A percentile compares a stretch with the other conserved stretches of the same genome.
Evolutionary conservation across 2,797 vertebrate genomes (phyloP).

Genomic region (Prunella strophiata): DNA sequence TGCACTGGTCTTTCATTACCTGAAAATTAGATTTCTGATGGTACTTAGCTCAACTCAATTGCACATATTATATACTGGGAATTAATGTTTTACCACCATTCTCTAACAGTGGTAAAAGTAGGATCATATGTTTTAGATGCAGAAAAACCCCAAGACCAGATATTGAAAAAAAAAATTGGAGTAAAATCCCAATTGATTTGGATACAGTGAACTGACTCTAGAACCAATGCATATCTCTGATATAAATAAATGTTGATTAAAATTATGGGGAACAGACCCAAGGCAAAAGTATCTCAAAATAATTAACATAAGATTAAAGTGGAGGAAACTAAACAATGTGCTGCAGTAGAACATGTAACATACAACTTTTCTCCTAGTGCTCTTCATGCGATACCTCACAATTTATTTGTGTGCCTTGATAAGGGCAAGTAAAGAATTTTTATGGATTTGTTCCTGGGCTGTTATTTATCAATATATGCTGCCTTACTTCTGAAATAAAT

Average conservation of each 20-base stretch:
- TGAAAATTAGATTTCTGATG: background rate
- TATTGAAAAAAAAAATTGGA: background rate
- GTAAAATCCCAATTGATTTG: background rate
- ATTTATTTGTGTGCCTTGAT: background rate
- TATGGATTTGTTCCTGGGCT: background rate
- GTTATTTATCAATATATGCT: background rate
- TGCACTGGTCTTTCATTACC: background rate
- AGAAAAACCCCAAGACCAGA: background rate
- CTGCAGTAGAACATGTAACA: background rate
- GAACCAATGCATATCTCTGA: background rate
- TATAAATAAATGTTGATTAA: background rate
- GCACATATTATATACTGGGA: background rate
- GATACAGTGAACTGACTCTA: background rate
- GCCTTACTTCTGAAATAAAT: background rate
- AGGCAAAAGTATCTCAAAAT: background rate
- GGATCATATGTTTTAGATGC: background rate
- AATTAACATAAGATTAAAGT: background rate
- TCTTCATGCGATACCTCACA: background rate
- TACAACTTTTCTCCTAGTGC: background rate
- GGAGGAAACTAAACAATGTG: background rate
- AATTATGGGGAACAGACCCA: background rate
- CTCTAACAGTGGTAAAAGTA: background rate
- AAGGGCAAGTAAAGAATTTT: background rate
- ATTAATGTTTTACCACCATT: background rate
- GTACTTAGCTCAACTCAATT: background rate